phyloP scores from a whole-genome alignment of 2,797 vertebrate genomes.

The Pangasius macronema region DNA sequence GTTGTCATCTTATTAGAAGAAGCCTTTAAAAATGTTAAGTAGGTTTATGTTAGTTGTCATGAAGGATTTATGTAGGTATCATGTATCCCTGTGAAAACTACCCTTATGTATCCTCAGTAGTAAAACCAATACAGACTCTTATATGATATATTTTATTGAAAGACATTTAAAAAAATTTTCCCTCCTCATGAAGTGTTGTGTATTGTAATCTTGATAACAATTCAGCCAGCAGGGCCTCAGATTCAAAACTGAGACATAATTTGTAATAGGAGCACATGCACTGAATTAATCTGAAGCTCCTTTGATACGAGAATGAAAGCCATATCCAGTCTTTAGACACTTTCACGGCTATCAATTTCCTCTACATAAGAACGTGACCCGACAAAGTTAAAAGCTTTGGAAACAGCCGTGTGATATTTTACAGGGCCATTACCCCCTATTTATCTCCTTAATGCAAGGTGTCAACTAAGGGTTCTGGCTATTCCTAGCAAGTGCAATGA shows the following conservation, averaged over 20 bases:
- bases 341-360: conserved; percentile 31
- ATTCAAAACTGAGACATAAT: conserved; percentile 16
- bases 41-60: background rate
- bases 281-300: conserved; percentile 31
- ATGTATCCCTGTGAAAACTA: background rate
- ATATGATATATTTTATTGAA: background rate
- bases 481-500: conserved; percentile 31
- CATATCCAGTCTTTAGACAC: conserved; percentile 22
- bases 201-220: conserved; percentile 14
- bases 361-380: conserved; percentile 30
- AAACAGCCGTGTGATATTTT: conserved; percentile 37
- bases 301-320: conserved; percentile 35
- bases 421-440: conserved; percentile 43
- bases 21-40: background rate
- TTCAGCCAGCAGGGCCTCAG: background rate
- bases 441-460: conserved; percentile 47
- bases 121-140: background rate
- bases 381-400: conserved; percentile 37
- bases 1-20: background rate
- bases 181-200: background rate
- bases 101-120: background rate
- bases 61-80: background rate
- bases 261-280: conserved; percentile 11
- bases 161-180: background rate
- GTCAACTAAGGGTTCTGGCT: conserved; percentile 35